These are phyloP conservation scores for Calypte anna DNA, from an alignment of 2,113 vertebrate genomes.

Conservation along the genomic window DNA sequence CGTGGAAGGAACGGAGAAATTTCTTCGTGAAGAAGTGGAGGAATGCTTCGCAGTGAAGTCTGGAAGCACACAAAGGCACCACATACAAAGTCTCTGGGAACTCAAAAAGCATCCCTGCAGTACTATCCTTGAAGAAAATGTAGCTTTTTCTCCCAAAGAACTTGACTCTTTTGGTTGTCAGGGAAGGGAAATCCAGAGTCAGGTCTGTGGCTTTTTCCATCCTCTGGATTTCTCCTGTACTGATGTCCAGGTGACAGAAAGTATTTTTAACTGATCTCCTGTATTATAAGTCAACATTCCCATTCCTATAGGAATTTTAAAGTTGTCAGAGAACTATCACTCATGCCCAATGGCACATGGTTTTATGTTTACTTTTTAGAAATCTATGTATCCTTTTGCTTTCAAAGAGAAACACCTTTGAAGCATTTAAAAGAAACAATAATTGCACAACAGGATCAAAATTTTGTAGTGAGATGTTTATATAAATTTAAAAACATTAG, in stretches of 20 bases:
- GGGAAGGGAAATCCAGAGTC: neutral
- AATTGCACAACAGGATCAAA: neutral
- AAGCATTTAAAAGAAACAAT: neutral
- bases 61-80: neutral
- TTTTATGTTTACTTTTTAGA: neutral
- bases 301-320: neutral
- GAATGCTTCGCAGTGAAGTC: neutral
- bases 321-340: neutral
- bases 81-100: neutral
- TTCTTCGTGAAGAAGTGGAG: neutral
- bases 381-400: constrained; percentile 15
- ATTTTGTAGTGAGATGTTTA: neutral
- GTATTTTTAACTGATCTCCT: neutral
- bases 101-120: neutral
- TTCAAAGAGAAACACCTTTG: constrained; percentile 9
- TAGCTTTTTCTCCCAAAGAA: neutral
- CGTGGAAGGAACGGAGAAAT: too few relatives aligned
- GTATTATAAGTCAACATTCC: neutral
- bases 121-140: neutral
- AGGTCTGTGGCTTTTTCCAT: neutral
- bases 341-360: neutral
- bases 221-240: neutral
- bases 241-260: neutral
- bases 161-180: neutral
- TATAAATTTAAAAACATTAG: neutral